Base-by-base conservation (phyloP, 2,888 invertebrate species). In the Diogma glabrata region DNA sequence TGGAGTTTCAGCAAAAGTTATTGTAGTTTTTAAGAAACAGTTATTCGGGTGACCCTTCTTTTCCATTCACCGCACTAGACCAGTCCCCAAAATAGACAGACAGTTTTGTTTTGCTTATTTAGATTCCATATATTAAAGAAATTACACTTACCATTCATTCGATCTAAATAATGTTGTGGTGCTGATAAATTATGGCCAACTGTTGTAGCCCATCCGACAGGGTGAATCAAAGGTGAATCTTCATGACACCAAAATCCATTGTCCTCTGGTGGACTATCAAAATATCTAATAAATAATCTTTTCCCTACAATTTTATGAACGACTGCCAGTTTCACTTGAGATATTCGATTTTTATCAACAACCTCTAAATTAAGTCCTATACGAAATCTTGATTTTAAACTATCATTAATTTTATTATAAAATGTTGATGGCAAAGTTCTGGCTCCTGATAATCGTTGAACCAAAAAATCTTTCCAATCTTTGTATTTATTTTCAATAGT, bases 221-320 rank as follows among this genome's bases (percentile, higher is more conserved):
- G 93, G 69, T 96, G 96, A 56, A 97, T 86, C 10, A 96, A 74
- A 0, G 92, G 89, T 0, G 95, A 94, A 64, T 90, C 88, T 69
- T 94, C 92, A 59, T 96, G 95, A 64, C 94, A 95, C 95, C 95
- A 97, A 67, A 97, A 96, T 4, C 93, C 88, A 58, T 82, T 82
- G 62, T 89, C 88, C 56, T 84, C 83, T 0, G 80, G 77, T 10
- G 81, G 75, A 54, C 86, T 81, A 61, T 91, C 89, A 59, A 86
- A 91, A 70, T 96, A 96, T 60, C 85, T 84, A 2, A 97, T 81
- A 61, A 91, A 88, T 52, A 97, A 75, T 50, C 96, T 77, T 65
- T 94, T 93, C 1, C 96, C 96, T 26, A 94, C 80, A 59, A 94
- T 88, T 70, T 90, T 88, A 58, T 86, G 82, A 46, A 96, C 85